Evolutionary conservation across 1,140 invertebrate genomes (phyloP).

Genomic region (Bombus difficillimus): DNA sequence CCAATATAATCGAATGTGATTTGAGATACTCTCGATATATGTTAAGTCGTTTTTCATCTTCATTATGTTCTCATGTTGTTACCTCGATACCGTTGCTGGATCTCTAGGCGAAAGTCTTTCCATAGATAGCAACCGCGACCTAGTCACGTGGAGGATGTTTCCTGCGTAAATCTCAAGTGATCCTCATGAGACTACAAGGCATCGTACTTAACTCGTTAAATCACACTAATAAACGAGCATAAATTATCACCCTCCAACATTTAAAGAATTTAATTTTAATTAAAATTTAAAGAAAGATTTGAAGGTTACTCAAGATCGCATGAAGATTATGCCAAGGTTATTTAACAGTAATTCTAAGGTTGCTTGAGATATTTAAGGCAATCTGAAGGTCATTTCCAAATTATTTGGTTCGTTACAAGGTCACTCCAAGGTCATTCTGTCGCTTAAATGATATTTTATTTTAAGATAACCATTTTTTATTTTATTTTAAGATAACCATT

Average conservation of each 20-base stretch:
- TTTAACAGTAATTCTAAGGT: too few species aligned
- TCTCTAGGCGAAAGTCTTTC: slow-evolving; percentile 60
- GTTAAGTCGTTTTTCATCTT: slow-evolving; percentile 13
- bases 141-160: background rate
- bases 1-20: background rate
- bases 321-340: too few species aligned
- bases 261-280: too few species aligned
- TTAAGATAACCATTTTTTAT: background rate
- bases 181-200: slow-evolving; percentile 16
- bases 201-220: slow-evolving; percentile 8
- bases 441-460: too few species aligned
- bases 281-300: background rate
- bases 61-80: slow-evolving; percentile 14
- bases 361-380: too few species aligned
- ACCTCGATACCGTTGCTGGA: slow-evolving; percentile 12
- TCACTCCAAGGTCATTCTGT: background rate
- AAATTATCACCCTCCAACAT: too few species aligned
- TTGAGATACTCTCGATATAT: background rate
- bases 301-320: background rate
- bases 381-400: background rate
- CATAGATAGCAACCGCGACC: slow-evolving; percentile 34
- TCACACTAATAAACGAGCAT: background rate
- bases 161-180: background rate
- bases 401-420: background rate
- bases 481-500: too few species aligned